These are phyloP conservation scores for Artibeus lituratus DNA, from an alignment of 2,797 vertebrate species.

Conservation along the genomic window DNA sequence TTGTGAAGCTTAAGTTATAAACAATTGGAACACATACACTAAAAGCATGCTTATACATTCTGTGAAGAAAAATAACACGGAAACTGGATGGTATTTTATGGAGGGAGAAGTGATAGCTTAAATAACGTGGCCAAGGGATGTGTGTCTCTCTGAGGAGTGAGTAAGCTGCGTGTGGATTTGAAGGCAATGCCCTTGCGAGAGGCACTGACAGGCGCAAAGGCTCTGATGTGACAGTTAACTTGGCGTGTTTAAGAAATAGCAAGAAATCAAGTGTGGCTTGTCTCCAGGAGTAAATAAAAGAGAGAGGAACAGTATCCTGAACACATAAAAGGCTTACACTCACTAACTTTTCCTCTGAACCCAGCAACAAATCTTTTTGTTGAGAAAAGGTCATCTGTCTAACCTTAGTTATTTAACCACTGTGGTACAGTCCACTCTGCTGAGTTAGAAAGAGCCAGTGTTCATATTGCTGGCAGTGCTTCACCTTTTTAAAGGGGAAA, in stretches of 20 bases:
- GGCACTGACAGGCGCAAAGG: accelerated
- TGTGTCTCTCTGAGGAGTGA: neutral
- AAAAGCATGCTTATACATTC: neutral
- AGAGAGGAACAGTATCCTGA: neutral
- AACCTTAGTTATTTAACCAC: neutral
- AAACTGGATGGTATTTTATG: neutral
- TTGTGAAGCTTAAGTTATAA: neutral
- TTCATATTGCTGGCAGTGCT: neutral
- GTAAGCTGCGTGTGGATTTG: accelerated
- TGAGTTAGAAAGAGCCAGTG: neutral
- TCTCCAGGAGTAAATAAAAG: neutral
- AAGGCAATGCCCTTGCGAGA: neutral
- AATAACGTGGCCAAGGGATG: neutral
- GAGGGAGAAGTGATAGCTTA: neutral
- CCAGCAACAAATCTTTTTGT: neutral
- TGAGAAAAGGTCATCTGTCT: neutral
- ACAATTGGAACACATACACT: neutral
- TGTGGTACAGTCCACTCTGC: neutral
- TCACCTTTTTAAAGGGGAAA: neutral
- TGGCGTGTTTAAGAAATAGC: neutral
- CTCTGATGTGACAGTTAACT: neutral
- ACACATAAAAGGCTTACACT: neutral
- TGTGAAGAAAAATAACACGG: neutral
- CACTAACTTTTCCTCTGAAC: neutral
- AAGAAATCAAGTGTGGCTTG: neutral